phyloP scores from a whole-genome alignment of 2,888 invertebrate species.

The Drosophila leonis region DNA sequence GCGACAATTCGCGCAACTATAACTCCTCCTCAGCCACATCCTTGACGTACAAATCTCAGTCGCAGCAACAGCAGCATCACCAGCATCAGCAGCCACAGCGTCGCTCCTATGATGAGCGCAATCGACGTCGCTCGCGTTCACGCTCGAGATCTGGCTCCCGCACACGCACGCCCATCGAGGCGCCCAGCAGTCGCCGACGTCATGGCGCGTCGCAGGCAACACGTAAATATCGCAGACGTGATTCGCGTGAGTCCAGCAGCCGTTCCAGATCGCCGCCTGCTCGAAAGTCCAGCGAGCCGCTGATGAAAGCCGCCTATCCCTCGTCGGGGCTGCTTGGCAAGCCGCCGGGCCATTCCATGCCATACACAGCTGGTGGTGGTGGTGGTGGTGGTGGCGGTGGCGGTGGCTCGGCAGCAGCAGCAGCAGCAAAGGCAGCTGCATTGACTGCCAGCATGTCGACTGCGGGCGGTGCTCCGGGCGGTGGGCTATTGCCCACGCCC shows the following conservation, averaged over 20 bases:
- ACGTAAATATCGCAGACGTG: slow-evolving; percentile 62
- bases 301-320: slow-evolving; percentile 5
- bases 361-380: slow-evolving; percentile 5
- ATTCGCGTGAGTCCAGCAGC: slow-evolving; percentile 61
- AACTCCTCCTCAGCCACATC: slow-evolving; percentile 45
- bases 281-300: slow-evolving; percentile 27
- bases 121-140: slow-evolving; percentile 62
- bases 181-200: slow-evolving; percentile 16
- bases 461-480: slow-evolving; percentile 21
- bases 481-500: slow-evolving; percentile 67
- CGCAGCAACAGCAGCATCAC: slow-evolving; percentile 24
- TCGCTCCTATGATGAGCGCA: slow-evolving; percentile 66
- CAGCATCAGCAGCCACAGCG: slow-evolving; percentile 23
- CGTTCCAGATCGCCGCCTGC: slow-evolving; percentile 61
- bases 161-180: slow-evolving; percentile 51
- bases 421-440: slow-evolving; percentile 11
- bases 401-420: slow-evolving; percentile 13
- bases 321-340: slow-evolving; percentile 24
- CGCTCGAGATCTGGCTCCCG: slow-evolving; percentile 64
- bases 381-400: slow-evolving; percentile 5
- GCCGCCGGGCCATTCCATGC: background rate
- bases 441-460: slow-evolving; percentile 33
- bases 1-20: slow-evolving; percentile 46
- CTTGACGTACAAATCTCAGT: slow-evolving; percentile 53
- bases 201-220: slow-evolving; percentile 17